These are phyloP conservation scores for Gnathonemus echidnorhynchus DNA, from an alignment of 2,113 vertebrate genomes.

Conservation along the genomic window DNA sequence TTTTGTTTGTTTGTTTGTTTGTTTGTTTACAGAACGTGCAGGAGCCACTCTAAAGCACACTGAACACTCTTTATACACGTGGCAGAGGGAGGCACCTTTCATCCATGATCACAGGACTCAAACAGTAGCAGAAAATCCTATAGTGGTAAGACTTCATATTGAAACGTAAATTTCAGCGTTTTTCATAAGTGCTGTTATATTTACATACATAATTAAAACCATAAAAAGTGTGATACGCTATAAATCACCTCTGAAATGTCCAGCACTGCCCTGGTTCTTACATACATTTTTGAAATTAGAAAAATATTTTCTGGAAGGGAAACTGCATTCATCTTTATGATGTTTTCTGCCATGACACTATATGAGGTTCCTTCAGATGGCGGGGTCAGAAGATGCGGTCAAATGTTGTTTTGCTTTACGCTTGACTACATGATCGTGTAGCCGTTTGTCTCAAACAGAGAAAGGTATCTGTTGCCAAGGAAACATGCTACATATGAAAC, in stretches of 20 bases:
- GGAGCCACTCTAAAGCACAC: not conserved
- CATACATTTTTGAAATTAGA: constrained; percentile 12
- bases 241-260: constrained; percentile 3
- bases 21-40: not conserved
- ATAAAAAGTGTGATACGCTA: not conserved
- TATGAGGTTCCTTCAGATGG: not conserved
- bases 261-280: not conserved
- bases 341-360: not conserved
- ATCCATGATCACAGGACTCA: not conserved
- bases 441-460: constrained; percentile 2
- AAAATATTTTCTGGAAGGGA: constrained; percentile 15
- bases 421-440: not conserved
- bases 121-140: not conserved
- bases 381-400: not conserved
- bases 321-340: not conserved
- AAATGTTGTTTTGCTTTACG: not conserved
- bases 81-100: too few species aligned
- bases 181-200: not conserved
- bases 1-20: not conserved
- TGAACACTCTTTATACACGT: not conserved
- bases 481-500: constrained; percentile 12
- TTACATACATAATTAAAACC: constrained; percentile 2
- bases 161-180: not conserved
- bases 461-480: not conserved
- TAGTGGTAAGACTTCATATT: not conserved